These are phyloP conservation scores for Anarhynchus alexandrinus DNA, from an alignment of 2,113 vertebrate species.

Conservation along the genomic window DNA sequence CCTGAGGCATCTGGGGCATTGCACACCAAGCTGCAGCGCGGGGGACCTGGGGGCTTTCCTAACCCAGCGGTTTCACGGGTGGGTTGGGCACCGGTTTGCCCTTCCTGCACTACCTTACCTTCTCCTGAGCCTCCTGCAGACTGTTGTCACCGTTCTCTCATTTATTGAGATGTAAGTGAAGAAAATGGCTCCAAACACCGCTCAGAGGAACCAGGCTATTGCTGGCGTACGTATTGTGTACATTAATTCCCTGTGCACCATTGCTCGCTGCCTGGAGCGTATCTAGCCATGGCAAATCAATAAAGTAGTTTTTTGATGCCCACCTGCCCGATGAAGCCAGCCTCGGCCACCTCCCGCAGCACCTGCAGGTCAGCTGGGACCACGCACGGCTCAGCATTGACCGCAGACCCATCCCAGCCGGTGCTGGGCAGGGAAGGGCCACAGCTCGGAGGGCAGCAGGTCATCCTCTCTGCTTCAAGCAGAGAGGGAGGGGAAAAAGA, in stretches of 20 bases:
- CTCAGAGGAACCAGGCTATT: background rate
- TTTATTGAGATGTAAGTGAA: background rate
- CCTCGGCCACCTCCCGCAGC: rapidly evolving
- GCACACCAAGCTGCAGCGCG: background rate
- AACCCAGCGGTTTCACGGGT: background rate
- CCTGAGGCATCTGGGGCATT: background rate
- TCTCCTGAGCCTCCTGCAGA: background rate
- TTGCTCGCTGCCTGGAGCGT: rapidly evolving
- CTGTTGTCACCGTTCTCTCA: background rate
- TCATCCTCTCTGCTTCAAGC: background rate
- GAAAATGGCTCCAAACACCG: rapidly evolving
- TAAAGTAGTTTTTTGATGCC: background rate
- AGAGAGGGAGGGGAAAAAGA: background rate
- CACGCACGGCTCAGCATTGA: rapidly evolving
- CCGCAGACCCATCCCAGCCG: background rate
- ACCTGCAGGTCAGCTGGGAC: background rate
- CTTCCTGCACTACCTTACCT: background rate
- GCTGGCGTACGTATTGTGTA: rapidly evolving
- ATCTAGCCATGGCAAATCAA: background rate
- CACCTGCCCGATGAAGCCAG: rapidly evolving
- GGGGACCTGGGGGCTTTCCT: background rate
- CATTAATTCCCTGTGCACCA: background rate
- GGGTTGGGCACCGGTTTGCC: background rate
- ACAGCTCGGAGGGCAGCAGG: background rate
- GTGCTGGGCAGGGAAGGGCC: background rate